Evolutionary conservation across 1,140 invertebrate genomes (phyloP).

Genomic region (Trachymyrmex septentrionalis): DNA sequence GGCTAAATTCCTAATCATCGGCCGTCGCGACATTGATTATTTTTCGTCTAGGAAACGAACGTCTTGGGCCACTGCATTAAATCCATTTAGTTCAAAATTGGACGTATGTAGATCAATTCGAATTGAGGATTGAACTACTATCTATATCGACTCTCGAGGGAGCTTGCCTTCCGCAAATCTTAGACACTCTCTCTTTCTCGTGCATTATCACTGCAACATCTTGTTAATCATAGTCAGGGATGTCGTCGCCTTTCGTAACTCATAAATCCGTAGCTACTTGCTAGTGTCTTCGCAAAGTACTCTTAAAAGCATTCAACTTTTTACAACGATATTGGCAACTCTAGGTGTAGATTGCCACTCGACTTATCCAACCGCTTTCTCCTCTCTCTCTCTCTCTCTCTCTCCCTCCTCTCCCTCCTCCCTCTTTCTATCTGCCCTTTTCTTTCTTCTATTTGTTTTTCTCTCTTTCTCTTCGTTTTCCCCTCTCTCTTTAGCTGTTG

Average conservation of each 20-base stretch:
- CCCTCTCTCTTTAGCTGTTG: not conserved
- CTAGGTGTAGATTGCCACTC: constrained; percentile 53
- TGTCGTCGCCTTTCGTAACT: not conserved
- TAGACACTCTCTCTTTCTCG: not conserved
- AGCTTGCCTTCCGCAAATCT: not conserved
- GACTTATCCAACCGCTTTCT: constrained; percentile 43
- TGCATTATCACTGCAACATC: not conserved
- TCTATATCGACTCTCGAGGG: not conserved
- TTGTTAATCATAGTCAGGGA: constrained; percentile 20
- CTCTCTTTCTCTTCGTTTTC: not conserved
- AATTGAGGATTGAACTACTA: not conserved
- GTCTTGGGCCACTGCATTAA: not conserved
- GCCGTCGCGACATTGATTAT: constrained; percentile 42
- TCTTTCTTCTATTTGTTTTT: not conserved
- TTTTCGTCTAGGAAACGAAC: constrained; percentile 24
- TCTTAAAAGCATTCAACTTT: constrained; percentile 63
- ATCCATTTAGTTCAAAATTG: constrained; percentile 13
- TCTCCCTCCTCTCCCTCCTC: not conserved
- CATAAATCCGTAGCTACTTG: constrained; percentile 40
- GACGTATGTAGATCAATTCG: not conserved
- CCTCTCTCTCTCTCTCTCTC: not conserved
- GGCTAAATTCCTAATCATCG: constrained; percentile 38
- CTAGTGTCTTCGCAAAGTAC: constrained; percentile 28
- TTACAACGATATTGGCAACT: constrained; percentile 60
- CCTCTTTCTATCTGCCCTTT: not conserved